Conservation (phyloP, 1,140 invertebrate genomes). For the silkworm (Bombyx mori) region DNA sequence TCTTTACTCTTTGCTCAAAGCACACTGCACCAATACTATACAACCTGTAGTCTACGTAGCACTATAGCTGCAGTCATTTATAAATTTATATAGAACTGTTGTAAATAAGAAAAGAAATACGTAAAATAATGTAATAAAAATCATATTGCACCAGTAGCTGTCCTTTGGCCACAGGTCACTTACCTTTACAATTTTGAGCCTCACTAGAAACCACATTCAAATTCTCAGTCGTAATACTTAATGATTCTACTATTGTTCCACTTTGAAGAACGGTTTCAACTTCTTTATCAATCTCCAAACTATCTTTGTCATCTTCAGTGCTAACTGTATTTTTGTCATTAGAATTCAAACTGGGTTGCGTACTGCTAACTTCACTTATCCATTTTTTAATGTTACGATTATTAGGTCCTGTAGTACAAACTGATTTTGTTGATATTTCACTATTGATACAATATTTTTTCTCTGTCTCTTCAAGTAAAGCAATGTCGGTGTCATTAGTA, state of each 20-base stretch:
- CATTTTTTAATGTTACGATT: slow-evolving; percentile 46
- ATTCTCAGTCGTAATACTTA: slow-evolving; percentile 58
- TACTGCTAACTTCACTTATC: slow-evolving; percentile 60
- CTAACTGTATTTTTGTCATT: slow-evolving; percentile 40
- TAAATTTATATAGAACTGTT: no score
- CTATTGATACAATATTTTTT: slow-evolving; percentile 46
- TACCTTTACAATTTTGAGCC: slow-evolving; percentile 50
- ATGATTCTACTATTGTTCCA: slow-evolving; percentile 58
- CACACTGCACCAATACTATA: no score
- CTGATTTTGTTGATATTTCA: slow-evolving; percentile 32
- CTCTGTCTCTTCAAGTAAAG: slow-evolving; percentile 44
- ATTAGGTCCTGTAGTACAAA: slow-evolving; percentile 17
- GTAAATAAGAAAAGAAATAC: no score
- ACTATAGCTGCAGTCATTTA: no score
- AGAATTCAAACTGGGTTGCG: slow-evolving; percentile 50
- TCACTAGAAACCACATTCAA: slow-evolving; percentile 52
- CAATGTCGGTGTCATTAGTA: slow-evolving; percentile 57
- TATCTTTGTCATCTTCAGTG: slow-evolving; percentile 48
- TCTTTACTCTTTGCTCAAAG: no score
- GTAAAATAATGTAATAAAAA: no score
- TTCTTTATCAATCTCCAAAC: slow-evolving; percentile 61
- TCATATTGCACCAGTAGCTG: no score
- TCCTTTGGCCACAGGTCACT: not conserved
- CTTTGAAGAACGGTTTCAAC: slow-evolving; percentile 61
- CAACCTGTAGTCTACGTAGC: no score